Evolutionary conservation across 2,888 invertebrate genomes (phyloP).

Genomic region (Drosophila longiperda): DNA sequence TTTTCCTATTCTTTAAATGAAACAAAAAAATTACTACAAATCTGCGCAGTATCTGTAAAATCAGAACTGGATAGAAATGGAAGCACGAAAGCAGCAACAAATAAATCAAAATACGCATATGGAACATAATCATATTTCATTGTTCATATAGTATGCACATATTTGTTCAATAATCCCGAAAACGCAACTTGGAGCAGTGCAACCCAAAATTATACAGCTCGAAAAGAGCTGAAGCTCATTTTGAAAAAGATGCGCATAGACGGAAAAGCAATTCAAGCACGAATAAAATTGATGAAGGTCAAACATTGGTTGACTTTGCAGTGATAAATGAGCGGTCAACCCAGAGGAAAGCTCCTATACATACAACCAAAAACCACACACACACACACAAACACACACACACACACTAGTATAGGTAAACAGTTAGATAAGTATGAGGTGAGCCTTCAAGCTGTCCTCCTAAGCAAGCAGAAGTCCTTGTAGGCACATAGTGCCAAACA

Average conservation of each 20-base stretch:
- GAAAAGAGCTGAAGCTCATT: constrained; percentile 41
- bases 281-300: constrained; percentile 75
- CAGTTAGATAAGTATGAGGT: neutral
- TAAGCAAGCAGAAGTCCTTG: constrained; percentile 5
- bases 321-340: constrained; percentile 76
- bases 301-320: constrained; percentile 74
- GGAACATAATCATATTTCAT: constrained; percentile 63
- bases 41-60: too few relatives aligned
- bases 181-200: constrained; percentile 12
- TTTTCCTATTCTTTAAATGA: too few relatives aligned
- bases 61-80: constrained; percentile 8
- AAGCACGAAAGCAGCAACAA: constrained; percentile 22
- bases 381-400: constrained; percentile 4
- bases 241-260: constrained; percentile 58
- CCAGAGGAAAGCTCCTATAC: constrained; percentile 42
- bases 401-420: neutral
- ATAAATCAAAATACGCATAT: constrained; percentile 61
- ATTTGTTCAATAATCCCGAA: constrained; percentile 32
- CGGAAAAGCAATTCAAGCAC: constrained; percentile 63
- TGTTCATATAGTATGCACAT: constrained; percentile 29
- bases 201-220: constrained; percentile 40
- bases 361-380: constrained; percentile 10
- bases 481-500: constrained; percentile 34
- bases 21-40: neutral
- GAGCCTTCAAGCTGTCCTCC: constrained; percentile 4